Percentiles rank a stretch among this genome's conserved stretches.
Conservation (phyloP, 2,113 vertebrate species). For the Agapornis roseicollis region DNA sequence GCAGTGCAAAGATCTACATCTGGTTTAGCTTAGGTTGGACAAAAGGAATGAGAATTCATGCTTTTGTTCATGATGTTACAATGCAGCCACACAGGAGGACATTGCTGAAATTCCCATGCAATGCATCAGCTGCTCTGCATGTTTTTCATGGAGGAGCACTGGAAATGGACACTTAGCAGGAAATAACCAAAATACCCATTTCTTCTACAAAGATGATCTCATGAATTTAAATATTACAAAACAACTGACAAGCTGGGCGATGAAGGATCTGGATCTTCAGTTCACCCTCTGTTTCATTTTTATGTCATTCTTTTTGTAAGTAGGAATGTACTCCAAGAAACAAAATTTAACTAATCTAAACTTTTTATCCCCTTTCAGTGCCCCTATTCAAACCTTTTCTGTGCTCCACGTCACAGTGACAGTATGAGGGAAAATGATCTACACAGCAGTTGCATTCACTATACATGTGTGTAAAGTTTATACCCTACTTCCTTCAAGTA, state of each 20-base stretch:
- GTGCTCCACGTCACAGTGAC: neutral
- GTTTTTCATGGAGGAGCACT: neutral
- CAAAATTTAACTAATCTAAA: neutral
- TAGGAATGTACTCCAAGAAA: neutral
- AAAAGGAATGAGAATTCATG: neutral
- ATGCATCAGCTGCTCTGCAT: neutral
- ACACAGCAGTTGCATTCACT: neutral
- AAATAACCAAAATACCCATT: neutral
- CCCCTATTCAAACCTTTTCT: neutral
- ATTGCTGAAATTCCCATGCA: neutral
- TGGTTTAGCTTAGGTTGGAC: neutral
- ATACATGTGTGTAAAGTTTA: neutral
- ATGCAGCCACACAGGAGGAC: neutral
- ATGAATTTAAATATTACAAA: neutral
- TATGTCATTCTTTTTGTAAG: neutral
- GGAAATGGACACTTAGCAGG: neutral
- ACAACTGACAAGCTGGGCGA: neutral
- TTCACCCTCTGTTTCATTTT: neutral
- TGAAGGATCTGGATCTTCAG: neutral
- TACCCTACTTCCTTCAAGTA: neutral
- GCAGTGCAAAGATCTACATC: neutral
- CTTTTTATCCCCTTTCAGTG: neutral
- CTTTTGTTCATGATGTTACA: accelerated
- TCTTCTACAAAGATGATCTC: neutral
- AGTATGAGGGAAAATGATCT: neutral